phyloP scores from a whole-genome alignment of 2,888 invertebrate species.

The Drosophila algonquin region DNA sequence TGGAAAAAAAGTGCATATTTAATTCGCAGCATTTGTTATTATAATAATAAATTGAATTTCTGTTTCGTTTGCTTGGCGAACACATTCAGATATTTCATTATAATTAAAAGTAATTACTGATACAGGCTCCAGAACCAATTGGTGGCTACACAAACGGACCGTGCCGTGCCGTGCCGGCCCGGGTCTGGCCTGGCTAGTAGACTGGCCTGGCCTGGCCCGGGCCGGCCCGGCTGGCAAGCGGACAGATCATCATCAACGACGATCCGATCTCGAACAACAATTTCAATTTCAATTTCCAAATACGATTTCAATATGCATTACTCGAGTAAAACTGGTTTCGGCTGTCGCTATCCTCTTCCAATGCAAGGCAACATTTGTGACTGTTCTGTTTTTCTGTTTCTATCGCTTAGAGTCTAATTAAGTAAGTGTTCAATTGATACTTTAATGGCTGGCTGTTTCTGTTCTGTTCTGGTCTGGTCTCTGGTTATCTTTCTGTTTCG shows the following conservation, averaged over 20 bases:
- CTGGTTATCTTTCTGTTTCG: constrained; percentile 11
- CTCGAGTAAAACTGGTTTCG: constrained; percentile 54
- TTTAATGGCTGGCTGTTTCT: constrained; percentile 57
- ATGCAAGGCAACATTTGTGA: constrained; percentile 54
- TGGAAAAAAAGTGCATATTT: constrained; percentile 19
- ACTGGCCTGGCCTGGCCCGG: not conserved
- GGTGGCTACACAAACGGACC: constrained; percentile 25
- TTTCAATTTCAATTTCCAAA: constrained; percentile 55
- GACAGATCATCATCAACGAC: not conserved
- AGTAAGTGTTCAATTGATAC: constrained; percentile 68
- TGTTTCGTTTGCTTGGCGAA: constrained; percentile 45
- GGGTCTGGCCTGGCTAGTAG: not conserved
- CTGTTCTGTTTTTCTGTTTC: constrained; percentile 42
- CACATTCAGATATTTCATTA: constrained; percentile 60
- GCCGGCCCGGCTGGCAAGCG: not conserved
- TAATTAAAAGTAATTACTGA: constrained; percentile 60
- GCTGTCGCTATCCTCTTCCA: constrained; percentile 15
- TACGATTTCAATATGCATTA: constrained; percentile 30
- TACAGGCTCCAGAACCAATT: constrained; percentile 62
- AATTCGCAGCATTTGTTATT: constrained; percentile 43
- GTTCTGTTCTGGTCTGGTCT: constrained; percentile 34
- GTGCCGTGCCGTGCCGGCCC: not conserved
- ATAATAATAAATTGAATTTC: constrained; percentile 59
- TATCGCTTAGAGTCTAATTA: constrained; percentile 63
- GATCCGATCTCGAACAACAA: constrained; percentile 48